Conservation (phyloP, 2,797 vertebrate genomes). For the Peromyscus attwateri region DNA sequence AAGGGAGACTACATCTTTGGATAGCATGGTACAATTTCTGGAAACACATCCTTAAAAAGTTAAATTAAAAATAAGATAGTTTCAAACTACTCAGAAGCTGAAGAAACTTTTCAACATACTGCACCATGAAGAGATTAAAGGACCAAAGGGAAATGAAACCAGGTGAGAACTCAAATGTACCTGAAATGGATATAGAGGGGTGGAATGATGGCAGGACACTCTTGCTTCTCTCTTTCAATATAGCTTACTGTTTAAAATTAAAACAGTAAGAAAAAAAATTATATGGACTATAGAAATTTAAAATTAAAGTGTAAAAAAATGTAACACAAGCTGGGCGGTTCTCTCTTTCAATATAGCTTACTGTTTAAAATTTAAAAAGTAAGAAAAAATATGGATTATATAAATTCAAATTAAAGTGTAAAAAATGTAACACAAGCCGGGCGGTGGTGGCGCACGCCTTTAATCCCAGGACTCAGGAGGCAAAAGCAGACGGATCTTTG, state of each 20-base stretch:
- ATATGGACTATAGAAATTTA: not conserved
- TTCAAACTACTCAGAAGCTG: slow-evolving; percentile 18
- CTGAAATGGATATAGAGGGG: not conserved
- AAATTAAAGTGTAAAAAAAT: not conserved
- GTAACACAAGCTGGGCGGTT: not conserved
- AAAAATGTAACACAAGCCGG: too few relatives aligned
- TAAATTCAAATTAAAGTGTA: too few relatives aligned
- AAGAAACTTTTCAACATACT: not conserved
- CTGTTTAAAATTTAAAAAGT: not conserved
- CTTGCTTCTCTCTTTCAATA: not conserved
- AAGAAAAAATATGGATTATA: not conserved
- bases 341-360: not conserved
- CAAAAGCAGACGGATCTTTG: too few relatives aligned
- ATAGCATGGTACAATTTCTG: not conserved
- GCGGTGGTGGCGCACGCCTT: too few relatives aligned
- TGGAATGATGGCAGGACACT: not conserved
- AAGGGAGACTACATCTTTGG: not conserved
- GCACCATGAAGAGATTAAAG: slow-evolving; percentile 4
- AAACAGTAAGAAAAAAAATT: not conserved
- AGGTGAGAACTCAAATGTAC: not conserved
- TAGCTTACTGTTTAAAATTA: not conserved
- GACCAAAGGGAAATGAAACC: not conserved
- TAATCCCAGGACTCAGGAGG: too few relatives aligned
- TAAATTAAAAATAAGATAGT: not conserved
- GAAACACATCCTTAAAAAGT: not conserved